A percentile compares a stretch with the other conserved stretches of the same genome.
Evolutionary conservation across 2,113 vertebrate species (phyloP).

Genomic region (Hemiprocne comata): DNA sequence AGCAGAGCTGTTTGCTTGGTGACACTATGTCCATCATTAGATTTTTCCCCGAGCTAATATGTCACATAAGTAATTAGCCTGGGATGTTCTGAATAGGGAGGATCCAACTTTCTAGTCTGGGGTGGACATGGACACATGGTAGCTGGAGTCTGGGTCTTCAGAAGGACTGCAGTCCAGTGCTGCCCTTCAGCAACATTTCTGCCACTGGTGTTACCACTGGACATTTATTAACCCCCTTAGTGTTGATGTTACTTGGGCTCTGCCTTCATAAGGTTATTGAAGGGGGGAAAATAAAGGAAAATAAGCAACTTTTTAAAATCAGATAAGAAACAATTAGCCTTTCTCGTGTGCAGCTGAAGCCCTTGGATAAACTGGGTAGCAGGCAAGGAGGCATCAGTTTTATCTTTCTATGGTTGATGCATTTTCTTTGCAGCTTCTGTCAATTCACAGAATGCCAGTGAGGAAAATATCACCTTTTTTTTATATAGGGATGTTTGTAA

Average conservation of each 20-base stretch:
- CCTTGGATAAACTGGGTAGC: background rate
- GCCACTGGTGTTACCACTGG: background rate
- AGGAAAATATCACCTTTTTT: background rate
- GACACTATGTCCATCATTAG: background rate
- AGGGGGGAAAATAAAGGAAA: background rate
- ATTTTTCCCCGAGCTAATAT: background rate
- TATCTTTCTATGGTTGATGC: background rate
- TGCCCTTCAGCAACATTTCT: background rate
- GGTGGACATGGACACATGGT: background rate
- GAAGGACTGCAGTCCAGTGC: background rate
- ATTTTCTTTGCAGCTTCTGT: background rate
- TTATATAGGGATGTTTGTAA: background rate
- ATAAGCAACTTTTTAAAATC: background rate
- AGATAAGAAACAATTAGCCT: background rate
- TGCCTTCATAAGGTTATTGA: background rate
- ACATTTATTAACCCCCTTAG: background rate
- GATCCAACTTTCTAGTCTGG: background rate
- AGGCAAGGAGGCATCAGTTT: background rate
- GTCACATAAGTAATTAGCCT: background rate
- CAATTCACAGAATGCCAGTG: background rate
- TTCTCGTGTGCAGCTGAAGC: background rate
- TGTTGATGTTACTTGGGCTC: rapidly evolving
- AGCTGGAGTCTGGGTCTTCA: background rate
- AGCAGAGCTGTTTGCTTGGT: background rate
- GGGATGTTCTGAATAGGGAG: background rate